Percentiles rank a stretch among this genome's conserved stretches.
phyloP scores from a whole-genome alignment of 2,113 vertebrate genomes.

The Phainopepla nitens region DNA sequence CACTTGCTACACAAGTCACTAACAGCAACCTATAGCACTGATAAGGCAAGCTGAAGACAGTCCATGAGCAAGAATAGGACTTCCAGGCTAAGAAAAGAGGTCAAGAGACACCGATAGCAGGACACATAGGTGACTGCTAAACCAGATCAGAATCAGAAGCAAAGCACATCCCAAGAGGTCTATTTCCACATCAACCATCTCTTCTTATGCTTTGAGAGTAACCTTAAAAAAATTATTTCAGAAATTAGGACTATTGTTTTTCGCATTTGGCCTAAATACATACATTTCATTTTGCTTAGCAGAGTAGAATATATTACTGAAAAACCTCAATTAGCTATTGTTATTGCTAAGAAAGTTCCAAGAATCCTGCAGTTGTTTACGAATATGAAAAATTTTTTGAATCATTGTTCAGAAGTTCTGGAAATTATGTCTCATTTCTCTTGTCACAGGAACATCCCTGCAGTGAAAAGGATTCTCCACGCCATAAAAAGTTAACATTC shows the following conservation, averaged over 20 bases:
- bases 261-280: not conserved
- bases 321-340: not conserved
- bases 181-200: not conserved
- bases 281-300: not conserved
- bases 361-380: not conserved
- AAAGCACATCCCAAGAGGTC: fast-evolving
- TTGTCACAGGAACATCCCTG: not conserved
- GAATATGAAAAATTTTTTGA: not conserved
- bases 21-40: not conserved
- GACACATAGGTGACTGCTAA: not conserved
- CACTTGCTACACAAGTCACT: not conserved
- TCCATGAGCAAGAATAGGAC: fast-evolving
- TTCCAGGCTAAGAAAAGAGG: not conserved
- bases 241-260: not conserved
- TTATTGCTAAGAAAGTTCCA: not conserved
- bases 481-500: not conserved
- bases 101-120: fast-evolving
- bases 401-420: not conserved
- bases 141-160: not conserved
- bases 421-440: not conserved
- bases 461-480: not conserved
- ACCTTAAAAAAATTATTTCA: not conserved
- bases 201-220: not conserved
- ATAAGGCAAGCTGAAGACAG: not conserved
- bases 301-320: not conserved